phyloP scores from a whole-genome alignment of 2,113 vertebrate genomes.

The Colistium nudipinnis region DNA sequence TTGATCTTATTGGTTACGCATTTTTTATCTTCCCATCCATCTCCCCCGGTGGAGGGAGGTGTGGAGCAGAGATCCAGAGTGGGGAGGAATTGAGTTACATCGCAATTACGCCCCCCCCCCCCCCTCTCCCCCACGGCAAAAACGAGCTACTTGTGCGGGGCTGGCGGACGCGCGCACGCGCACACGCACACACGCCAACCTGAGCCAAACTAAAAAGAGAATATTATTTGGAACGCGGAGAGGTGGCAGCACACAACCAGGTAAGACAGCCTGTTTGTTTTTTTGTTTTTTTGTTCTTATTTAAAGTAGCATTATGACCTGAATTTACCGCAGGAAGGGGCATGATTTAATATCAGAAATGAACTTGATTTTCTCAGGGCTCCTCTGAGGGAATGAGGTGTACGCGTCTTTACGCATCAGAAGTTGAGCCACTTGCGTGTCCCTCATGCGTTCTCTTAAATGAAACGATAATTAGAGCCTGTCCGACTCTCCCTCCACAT shows the following conservation, averaged over 20 bases:
- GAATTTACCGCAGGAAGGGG: too few relatives aligned
- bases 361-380: too few relatives aligned
- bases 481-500: neutral
- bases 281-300: too few relatives aligned
- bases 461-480: neutral
- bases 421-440: conserved; percentile 31
- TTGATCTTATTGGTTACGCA: conserved; percentile 34
- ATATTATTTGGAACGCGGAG: conserved; percentile 10
- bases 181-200: neutral
- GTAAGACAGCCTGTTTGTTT: conserved; percentile 51
- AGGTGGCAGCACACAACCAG: conserved; percentile 27
- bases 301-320: too few relatives aligned
- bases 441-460: too few relatives aligned
- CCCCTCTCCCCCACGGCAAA: conserved; percentile 36
- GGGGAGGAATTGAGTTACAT: conserved; percentile 49
- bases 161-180: conserved; percentile 7
- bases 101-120: conserved; percentile 42
- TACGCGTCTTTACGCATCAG: neutral
- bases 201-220: conserved; percentile 41
- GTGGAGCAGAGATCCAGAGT: conserved; percentile 37
- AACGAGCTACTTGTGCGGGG: conserved; percentile 28
- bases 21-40: conserved; percentile 33
- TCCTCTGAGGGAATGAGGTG: neutral
- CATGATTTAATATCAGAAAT: too few relatives aligned
- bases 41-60: conserved; percentile 29